Percentiles rank a stretch among this genome's conserved stretches.
phyloP scores from a whole-genome alignment of 1,140 invertebrate species.

The Samia ricini region DNA sequence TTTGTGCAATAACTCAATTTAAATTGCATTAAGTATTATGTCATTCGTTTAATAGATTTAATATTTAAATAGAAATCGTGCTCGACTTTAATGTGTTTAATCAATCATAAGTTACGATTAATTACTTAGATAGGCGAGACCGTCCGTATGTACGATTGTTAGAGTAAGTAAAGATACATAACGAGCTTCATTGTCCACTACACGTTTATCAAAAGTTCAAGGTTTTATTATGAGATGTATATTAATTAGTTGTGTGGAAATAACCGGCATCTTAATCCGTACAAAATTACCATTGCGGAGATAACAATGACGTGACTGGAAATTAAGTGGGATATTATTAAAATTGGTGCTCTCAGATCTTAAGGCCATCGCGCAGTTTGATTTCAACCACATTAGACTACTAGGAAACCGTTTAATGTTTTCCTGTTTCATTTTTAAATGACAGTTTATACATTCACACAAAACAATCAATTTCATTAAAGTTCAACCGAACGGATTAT shows the following conservation, averaged over 20 bases:
- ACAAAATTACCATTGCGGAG: conserved; percentile 48
- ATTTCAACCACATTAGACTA: not conserved
- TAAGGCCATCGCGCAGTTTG: not conserved
- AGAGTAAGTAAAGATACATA: conserved; percentile 56
- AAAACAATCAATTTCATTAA: not conserved
- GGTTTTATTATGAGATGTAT: conserved; percentile 64
- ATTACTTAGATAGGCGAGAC: conserved; percentile 67
- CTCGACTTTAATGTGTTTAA: conserved; percentile 72
- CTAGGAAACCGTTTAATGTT: not conserved
- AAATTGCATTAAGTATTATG: conserved; percentile 69
- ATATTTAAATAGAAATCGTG: conserved; percentile 74
- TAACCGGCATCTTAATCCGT: conserved; percentile 54
- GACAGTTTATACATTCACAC: not conserved
- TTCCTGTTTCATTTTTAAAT: not conserved
- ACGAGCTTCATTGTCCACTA: conserved; percentile 66
- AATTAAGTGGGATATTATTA: conserved; percentile 41
- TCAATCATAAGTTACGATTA: conserved; percentile 75
- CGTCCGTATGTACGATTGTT: conserved; percentile 51
- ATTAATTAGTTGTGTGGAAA: conserved; percentile 70
- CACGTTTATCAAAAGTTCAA: conserved; percentile 71
- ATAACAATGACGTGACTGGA: conserved; percentile 57
- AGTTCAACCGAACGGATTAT: not conserved
- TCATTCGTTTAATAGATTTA: conserved; percentile 68
- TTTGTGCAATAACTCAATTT: conserved; percentile 61
- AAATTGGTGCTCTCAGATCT: not conserved